Conservation (phyloP, 2,888 invertebrate genomes). For the Bibio marci region DNA sequence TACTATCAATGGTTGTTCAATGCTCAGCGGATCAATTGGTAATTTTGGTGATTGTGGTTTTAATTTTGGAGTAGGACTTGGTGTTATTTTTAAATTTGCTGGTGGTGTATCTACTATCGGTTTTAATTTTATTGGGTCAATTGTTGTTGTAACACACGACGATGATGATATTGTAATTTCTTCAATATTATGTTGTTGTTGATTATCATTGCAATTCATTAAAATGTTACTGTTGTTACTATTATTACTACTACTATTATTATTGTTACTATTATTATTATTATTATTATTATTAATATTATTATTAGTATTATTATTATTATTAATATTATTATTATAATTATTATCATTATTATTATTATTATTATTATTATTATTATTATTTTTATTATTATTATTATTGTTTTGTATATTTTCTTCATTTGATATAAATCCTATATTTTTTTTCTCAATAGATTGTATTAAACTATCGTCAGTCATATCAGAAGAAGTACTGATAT, state of each 20-base stretch:
- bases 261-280: too few relatives aligned
- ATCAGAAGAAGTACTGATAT: too few relatives aligned
- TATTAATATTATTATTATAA: neutral
- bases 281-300: neutral
- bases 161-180: conserved; percentile 1
- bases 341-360: neutral
- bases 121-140: conserved; percentile 10
- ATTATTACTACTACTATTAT: too few relatives aligned
- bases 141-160: too few relatives aligned
- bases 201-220: too few relatives aligned
- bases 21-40: conserved; percentile 9
- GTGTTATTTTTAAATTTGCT: conserved; percentile 8
- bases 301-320: neutral
- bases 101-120: conserved; percentile 6
- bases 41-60: conserved; percentile 5
- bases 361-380: neutral
- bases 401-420: too few relatives aligned
- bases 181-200: neutral
- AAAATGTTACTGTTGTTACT: too few relatives aligned
- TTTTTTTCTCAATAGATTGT: too few relatives aligned
- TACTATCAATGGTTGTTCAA: conserved; percentile 7
- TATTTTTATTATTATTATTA: neutral
- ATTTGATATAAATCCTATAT: too few relatives aligned
- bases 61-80: neutral
- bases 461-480: neutral